A percentile compares a stretch with the other conserved stretches of the same genome.
These are phyloP conservation scores for Carpatolechia fugitivella DNA, from an alignment of 2,888 invertebrate genomes.

Conservation along the genomic window DNA sequence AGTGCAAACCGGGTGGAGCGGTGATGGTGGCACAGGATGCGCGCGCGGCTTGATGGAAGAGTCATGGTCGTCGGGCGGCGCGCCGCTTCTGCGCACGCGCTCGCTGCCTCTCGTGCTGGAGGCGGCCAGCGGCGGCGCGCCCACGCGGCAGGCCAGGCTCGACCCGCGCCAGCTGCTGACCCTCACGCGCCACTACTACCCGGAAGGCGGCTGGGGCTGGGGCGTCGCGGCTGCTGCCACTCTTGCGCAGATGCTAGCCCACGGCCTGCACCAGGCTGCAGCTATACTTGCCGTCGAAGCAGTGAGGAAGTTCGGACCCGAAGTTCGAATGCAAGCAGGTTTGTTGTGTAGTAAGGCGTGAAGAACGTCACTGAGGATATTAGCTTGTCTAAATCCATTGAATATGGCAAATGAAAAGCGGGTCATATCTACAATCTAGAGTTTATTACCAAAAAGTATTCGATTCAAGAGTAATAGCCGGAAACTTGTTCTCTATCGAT, in stretches of 20 bases:
- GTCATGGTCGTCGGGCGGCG: slow-evolving; percentile 78
- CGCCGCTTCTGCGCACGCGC: slow-evolving; percentile 82
- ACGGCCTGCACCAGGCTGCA: slow-evolving; percentile 86
- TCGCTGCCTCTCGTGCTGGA: slow-evolving; percentile 83
- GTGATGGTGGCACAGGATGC: slow-evolving; percentile 73
- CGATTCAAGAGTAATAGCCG: no score
- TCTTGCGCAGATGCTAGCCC: slow-evolving; percentile 85
- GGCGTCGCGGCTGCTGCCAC: slow-evolving; percentile 86
- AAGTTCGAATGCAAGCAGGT: slow-evolving; percentile 83
- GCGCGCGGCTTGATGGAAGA: slow-evolving; percentile 75
- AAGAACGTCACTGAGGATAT: no score
- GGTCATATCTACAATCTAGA: no score
- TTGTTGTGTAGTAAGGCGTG: no score
- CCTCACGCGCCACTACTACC: slow-evolving; percentile 89
- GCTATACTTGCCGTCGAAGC: slow-evolving; percentile 81
- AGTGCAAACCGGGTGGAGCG: slow-evolving; percentile 41
- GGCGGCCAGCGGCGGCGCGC: slow-evolving; percentile 66
- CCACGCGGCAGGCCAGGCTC: slow-evolving; percentile 69
- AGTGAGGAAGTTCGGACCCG: slow-evolving; percentile 79
- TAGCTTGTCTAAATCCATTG: no score
- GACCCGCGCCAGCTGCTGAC: slow-evolving; percentile 81
- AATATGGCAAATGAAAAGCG: no score
- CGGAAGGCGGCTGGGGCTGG: slow-evolving; percentile 95
- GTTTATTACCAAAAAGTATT: no score
- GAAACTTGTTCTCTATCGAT: neutral